A percentile compares a stretch with the other conserved stretches of the same genome.
Evolutionary conservation across 2,113 vertebrate genomes (phyloP).

Genomic region (Trichomycterus rosablanca): DNA sequence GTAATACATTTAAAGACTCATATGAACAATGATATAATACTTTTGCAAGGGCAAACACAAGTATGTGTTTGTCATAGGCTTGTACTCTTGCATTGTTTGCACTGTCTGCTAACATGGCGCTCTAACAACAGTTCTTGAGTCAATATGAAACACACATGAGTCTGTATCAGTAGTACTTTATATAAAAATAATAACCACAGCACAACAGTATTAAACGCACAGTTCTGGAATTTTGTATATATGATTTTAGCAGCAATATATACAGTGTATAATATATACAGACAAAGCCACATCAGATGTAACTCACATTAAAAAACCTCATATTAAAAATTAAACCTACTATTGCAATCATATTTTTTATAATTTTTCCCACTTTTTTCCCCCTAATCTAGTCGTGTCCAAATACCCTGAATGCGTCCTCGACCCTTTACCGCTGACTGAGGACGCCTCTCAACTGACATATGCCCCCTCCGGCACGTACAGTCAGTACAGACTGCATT

Average conservation of each 20-base stretch:
- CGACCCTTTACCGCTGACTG: no score
- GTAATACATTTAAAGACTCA: background rate
- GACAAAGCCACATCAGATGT: background rate
- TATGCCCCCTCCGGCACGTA: no score
- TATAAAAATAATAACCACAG: background rate
- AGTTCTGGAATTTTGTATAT: background rate
- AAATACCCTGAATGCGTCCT: no score
- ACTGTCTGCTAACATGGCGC: background rate
- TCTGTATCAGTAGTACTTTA: background rate
- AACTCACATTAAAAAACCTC: background rate
- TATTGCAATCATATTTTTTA: background rate
- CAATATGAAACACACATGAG: background rate
- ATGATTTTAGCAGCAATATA: constrained; percentile 3
- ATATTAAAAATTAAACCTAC: constrained; percentile 1
- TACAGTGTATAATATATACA: background rate
- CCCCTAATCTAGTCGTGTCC: no score
- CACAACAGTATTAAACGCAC: background rate
- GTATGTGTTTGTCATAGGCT: background rate
- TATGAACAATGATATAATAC: background rate
- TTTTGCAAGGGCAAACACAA: background rate
- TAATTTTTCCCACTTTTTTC: no score
- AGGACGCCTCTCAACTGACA: no score
- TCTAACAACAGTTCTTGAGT: background rate
- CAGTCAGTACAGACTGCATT: no score
- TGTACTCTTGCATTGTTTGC: background rate